phyloP scores from a whole-genome alignment of 2,888 invertebrate genomes.

The Hirtodrosophila cameraria region DNA sequence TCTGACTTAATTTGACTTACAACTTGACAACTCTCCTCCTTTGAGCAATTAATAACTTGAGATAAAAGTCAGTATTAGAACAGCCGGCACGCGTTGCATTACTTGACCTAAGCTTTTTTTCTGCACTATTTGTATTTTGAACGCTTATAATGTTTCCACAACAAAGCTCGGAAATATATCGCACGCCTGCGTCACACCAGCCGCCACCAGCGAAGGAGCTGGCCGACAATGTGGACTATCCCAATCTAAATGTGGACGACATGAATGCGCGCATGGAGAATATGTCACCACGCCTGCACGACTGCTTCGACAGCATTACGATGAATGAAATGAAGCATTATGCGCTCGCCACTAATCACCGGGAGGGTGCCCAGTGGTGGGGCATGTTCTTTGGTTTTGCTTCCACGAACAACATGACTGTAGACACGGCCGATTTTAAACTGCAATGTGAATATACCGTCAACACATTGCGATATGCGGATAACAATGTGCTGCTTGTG shows the following conservation, averaged over 20 bases:
- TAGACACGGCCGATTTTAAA: slow-evolving; percentile 71
- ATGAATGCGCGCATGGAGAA: slow-evolving; percentile 80
- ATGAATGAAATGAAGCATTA: slow-evolving; percentile 67
- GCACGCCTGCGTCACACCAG: slow-evolving; percentile 73
- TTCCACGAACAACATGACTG: slow-evolving; percentile 53
- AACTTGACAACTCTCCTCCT: too few species aligned
- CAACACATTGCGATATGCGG: slow-evolving; percentile 77
- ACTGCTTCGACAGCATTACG: slow-evolving; percentile 80
- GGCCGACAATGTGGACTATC: slow-evolving; percentile 78
- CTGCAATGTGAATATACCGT: slow-evolving; percentile 73
- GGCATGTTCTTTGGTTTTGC: slow-evolving; percentile 81
- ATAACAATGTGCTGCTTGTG: slow-evolving; percentile 77
- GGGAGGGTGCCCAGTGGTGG: slow-evolving; percentile 80
- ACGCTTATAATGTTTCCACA: slow-evolving; percentile 74
- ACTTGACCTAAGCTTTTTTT: neutral
- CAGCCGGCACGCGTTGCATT: slow-evolving; percentile 23
- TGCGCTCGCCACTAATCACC: slow-evolving; percentile 79
- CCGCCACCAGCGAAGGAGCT: slow-evolving; percentile 78
- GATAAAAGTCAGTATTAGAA: too few species aligned
- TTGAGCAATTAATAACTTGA: too few species aligned
- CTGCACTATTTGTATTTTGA: neutral
- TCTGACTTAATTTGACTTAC: too few species aligned
- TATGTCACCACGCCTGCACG: slow-evolving; percentile 74
- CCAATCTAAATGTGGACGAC: slow-evolving; percentile 83
- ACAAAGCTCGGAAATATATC: slow-evolving; percentile 66